These are phyloP conservation scores for Clupea harengus DNA, from an alignment of 2,113 vertebrate species.

Conservation along the genomic window DNA sequence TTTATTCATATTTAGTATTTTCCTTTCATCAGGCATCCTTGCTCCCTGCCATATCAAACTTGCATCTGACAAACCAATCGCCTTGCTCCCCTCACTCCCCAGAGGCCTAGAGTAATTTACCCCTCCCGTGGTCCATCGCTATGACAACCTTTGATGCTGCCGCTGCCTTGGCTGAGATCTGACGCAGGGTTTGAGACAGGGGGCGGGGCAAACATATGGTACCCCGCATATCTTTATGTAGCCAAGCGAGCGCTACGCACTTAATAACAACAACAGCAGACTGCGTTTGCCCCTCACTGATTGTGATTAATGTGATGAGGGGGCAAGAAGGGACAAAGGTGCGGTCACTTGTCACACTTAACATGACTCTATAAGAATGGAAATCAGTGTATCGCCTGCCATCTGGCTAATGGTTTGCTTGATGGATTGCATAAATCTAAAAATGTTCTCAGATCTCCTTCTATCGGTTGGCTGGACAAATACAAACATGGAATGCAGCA, in stretches of 20 bases:
- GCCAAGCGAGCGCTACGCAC: background rate
- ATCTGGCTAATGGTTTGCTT: background rate
- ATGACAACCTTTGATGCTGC: slow-evolving; percentile 67
- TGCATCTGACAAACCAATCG: slow-evolving; percentile 26
- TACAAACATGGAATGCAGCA: background rate
- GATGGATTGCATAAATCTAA: background rate
- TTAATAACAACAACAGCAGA: background rate
- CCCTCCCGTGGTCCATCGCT: slow-evolving; percentile 61
- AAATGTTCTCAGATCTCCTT: background rate
- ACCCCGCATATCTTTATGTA: background rate
- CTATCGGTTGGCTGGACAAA: background rate
- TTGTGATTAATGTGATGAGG: background rate
- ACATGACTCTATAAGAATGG: background rate
- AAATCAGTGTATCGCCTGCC: background rate
- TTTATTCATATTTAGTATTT: background rate
- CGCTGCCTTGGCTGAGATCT: slow-evolving; percentile 32
- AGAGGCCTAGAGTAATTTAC: slow-evolving; percentile 41
- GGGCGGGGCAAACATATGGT: slow-evolving; percentile 29
- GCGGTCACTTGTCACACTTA: background rate
- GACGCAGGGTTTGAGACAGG: slow-evolving; percentile 51
- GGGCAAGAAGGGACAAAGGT: background rate
- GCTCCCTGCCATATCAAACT: slow-evolving; percentile 9
- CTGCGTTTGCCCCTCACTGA: background rate
- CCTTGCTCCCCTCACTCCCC: slow-evolving; percentile 40
- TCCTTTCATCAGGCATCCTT: background rate